Base-by-base conservation (phyloP, 2,888 invertebrate genomes). In the Drosophila monieri region DNA sequence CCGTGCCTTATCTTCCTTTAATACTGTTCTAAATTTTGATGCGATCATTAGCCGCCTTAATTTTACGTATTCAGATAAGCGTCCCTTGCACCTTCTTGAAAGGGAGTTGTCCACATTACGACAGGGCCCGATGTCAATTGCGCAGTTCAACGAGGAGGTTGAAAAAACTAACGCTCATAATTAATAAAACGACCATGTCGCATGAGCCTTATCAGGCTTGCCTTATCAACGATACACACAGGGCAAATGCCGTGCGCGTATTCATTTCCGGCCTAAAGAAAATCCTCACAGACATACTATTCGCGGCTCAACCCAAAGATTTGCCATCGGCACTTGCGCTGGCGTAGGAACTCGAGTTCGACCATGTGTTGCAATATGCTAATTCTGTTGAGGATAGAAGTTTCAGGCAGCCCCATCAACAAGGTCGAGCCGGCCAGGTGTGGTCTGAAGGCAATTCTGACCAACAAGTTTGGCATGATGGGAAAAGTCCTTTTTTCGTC, bases 141-240 rank as follows among this genome's bases (percentile, higher is more conserved):
- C 62, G 66, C 2, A 74, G 27, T 80, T 71, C 25, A 74, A 69
- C 43, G 74, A 75, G 35, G 73, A 68, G 30, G 71, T 74, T 2
- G 73, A 76, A n/a, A 62, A 74, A 69, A 30, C 30, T 73, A 10
- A 69, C 77, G 0, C 37, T 74, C 1, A 46, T 78, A 4, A 32
- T 32, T 0, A 76, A 76, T 32, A 80, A 77, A 30, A 72, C 49
- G 0, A 59, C 72, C 10, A 77, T 76, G 76, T 44, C 58, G 1
- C 49, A 76, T 27, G 67, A 76, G 6, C 48, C 61, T 1, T 57
- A 48, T 10, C 48, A 47, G 10, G 48, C 10, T 10, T 21, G 74
- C 18, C 18, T 18, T 18, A 18, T 18, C 1, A 18, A 18, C 18
- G 18, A 18, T 2, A 18, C 18, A 18, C 18, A 18, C 2, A 18